These are phyloP conservation scores for Ameiurus melas DNA, from an alignment of 2,113 vertebrate species.

Conservation along the genomic window DNA sequence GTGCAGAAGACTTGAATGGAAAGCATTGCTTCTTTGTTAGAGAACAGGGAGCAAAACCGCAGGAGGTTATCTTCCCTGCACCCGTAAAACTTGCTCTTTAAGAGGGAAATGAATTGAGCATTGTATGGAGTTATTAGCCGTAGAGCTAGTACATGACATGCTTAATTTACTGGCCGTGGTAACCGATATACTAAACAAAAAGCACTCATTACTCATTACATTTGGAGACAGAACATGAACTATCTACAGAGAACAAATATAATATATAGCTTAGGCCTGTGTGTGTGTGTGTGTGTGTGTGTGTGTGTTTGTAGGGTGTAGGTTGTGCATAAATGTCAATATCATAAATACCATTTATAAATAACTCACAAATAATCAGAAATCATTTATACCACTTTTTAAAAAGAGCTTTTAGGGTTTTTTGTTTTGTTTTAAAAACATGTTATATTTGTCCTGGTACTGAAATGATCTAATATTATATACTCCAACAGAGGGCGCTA, in stretches of 20 bases:
- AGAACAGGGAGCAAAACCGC: conserved; percentile 40
- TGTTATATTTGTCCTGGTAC: neutral
- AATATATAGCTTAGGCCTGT: neutral
- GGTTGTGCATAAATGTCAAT: neutral
- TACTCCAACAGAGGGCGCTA: conserved; percentile 25
- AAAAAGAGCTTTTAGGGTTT: no score
- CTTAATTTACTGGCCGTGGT: conserved; percentile 16
- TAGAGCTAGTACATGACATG: neutral
- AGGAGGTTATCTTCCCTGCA: conserved; percentile 47
- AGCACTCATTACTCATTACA: conserved; percentile 1
- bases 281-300: neutral
- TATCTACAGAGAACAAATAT: neutral
- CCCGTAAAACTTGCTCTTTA: conserved; percentile 48
- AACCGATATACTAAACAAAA: conserved; percentile 3
- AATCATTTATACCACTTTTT: neutral
- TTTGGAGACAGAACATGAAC: neutral
- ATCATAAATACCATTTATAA: neutral
- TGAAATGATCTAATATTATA: neutral
- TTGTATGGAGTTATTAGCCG: conserved; percentile 38
- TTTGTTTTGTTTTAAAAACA: neutral
- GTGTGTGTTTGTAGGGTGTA: no score
- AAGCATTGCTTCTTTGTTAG: conserved; percentile 43
- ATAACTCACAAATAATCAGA: neutral
- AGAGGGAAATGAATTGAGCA: conserved; percentile 46
- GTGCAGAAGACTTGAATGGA: conserved; percentile 52